A percentile compares a stretch with the other conserved stretches of the same genome.
Evolutionary conservation across 1,140 invertebrate genomes (phyloP).

Genomic region (Nymphalis io): DNA sequence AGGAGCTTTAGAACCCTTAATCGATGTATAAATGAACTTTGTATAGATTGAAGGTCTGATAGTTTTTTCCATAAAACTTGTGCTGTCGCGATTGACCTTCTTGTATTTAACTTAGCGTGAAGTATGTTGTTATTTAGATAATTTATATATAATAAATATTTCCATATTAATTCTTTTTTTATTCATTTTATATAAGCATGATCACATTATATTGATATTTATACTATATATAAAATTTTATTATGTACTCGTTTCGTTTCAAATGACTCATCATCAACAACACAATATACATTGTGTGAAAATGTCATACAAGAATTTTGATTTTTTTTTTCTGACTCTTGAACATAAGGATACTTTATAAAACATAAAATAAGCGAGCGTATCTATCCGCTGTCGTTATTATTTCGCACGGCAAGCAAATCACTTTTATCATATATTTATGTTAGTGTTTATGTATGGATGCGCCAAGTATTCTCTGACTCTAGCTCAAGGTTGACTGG

Average conservation of each 20-base stretch:
- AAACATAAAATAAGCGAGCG: too few species aligned
- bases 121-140: conserved; percentile 70
- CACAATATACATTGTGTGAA: too few species aligned
- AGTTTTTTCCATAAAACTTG: conserved; percentile 52
- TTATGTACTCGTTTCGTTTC: neutral
- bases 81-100: conserved; percentile 72
- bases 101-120: conserved; percentile 66
- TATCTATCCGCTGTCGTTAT: too few species aligned
- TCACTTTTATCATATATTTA: too few species aligned
- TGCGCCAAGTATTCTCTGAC: too few species aligned
- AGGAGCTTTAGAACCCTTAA: conserved; percentile 58
- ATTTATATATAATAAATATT: conserved; percentile 67
- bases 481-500: too few species aligned
- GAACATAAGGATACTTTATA: too few species aligned
- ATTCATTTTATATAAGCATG: conserved; percentile 41
- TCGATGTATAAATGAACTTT: conserved; percentile 38
- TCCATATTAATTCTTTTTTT: conserved; percentile 52
- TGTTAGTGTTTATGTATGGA: too few species aligned
- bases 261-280: too few species aligned
- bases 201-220: conserved; percentile 25
- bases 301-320: too few species aligned
- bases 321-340: too few species aligned
- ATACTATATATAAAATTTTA: conserved; percentile 13
- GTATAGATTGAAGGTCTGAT: conserved; percentile 62
- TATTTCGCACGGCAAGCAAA: too few species aligned